These are phyloP conservation scores for Lates japonicus DNA, from an alignment of 2,797 vertebrate genomes.

Conservation along the genomic window DNA sequence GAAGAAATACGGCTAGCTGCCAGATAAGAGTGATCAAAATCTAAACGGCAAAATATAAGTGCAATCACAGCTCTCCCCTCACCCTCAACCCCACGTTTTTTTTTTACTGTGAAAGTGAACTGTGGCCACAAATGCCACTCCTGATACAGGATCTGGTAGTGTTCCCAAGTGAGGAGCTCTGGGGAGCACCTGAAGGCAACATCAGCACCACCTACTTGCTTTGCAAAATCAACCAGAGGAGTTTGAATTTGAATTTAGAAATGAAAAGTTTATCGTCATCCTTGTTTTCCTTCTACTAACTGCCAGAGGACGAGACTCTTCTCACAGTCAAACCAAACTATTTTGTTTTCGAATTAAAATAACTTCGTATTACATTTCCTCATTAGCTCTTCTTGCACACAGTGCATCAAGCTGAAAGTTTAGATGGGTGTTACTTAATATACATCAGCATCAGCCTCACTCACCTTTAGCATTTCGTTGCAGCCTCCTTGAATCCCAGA, in stretches of 20 bases:
- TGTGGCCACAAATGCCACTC: background rate
- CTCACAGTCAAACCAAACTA: background rate
- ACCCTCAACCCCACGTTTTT: rapidly evolving
- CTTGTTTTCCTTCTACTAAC: constrained; percentile 2
- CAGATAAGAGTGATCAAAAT: background rate
- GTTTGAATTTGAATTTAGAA: constrained; percentile 60
- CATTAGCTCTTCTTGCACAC: constrained; percentile 12
- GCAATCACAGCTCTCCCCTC: background rate
- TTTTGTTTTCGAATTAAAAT: background rate
- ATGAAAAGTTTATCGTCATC: constrained; percentile 4
- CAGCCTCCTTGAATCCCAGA: constrained; percentile 83
- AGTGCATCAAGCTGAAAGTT: background rate
- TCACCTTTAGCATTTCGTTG: constrained; percentile 85
- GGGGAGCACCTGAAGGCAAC: constrained; percentile 48
- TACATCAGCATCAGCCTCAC: constrained; percentile 20
- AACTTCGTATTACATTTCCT: background rate
- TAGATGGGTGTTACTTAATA: background rate
- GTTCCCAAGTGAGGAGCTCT: background rate
- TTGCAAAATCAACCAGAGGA: constrained; percentile 31
- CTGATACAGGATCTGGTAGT: background rate
- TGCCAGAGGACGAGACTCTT: background rate
- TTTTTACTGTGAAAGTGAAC: background rate
- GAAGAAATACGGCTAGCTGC: constrained; percentile 23
- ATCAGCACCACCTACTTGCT: constrained; percentile 41
- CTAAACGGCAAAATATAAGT: background rate